Percentiles rank a stretch among this genome's conserved stretches.
Conservation (phyloP, 1,140 invertebrate species). For the Aphis craccivora region DNA sequence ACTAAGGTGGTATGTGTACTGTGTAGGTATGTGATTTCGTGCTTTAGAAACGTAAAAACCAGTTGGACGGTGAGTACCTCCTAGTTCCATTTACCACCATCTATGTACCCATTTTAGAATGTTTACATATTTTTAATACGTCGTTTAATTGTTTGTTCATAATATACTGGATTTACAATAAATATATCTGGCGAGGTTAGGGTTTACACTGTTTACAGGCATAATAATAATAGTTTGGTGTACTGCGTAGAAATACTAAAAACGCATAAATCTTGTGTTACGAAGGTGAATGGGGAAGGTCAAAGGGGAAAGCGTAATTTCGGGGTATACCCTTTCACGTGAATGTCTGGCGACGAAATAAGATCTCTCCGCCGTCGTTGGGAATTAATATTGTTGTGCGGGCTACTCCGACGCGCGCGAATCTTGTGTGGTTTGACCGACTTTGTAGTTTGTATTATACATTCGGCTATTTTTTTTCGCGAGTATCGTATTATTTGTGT, state of each 20-base stretch:
- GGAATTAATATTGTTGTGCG: conserved; percentile 35
- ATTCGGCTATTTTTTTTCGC: not conserved
- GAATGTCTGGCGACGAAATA: conserved; percentile 28
- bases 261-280: not conserved
- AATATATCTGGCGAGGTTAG: not conserved
- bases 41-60: not conserved
- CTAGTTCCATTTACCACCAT: not conserved
- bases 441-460: not conserved
- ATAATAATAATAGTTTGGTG: not conserved
- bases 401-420: not conserved
- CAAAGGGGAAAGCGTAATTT: not conserved
- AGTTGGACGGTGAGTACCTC: not conserved
- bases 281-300: not conserved
- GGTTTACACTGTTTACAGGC: too few relatives aligned
- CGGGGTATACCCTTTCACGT: not conserved
- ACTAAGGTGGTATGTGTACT: not conserved
- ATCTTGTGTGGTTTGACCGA: not conserved
- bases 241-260: not conserved
- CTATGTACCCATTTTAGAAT: not conserved
- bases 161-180: not conserved
- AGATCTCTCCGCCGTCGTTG: not conserved
- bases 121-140: not conserved
- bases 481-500: not conserved
- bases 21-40: not conserved
- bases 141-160: not conserved